Conservation (phyloP, 2,888 invertebrate species). For the Herminia tarsipennalis region DNA sequence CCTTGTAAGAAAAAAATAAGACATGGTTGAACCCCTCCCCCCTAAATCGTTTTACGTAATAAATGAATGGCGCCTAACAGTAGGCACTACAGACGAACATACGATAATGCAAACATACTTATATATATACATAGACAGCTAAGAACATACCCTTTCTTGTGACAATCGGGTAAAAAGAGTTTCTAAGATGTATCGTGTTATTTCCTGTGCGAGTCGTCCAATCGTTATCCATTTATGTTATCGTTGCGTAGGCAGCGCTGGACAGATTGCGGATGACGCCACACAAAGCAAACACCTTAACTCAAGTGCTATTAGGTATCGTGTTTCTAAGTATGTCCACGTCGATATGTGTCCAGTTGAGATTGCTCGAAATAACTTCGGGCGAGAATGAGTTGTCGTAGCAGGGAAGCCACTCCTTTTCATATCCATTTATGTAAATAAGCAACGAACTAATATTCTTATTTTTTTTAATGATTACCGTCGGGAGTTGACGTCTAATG, state of each 20-base stretch:
- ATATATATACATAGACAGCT: not conserved
- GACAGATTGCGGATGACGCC: constrained; percentile 19
- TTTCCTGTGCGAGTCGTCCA: not conserved
- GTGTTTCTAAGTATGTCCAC: constrained; percentile 13
- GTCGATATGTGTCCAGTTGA: constrained; percentile 6
- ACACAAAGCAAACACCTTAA: constrained; percentile 26
- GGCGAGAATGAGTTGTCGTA: too few species aligned
- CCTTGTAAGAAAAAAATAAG: too few species aligned
- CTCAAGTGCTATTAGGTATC: constrained; percentile 27
- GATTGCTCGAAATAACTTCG: constrained; percentile 5
- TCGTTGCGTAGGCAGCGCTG: constrained; percentile 15
- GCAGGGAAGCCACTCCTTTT: too few species aligned
- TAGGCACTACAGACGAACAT: too few species aligned
- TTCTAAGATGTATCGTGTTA: not conserved
- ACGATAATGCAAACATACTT: too few species aligned
- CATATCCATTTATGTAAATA: too few species aligned
- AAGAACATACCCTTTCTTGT: not conserved
- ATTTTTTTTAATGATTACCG: too few species aligned
- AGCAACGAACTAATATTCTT: too few species aligned
- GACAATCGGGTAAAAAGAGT: not conserved
- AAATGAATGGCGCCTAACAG: too few species aligned
- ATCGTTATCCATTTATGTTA: constrained; percentile 8
- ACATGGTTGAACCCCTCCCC: too few species aligned
- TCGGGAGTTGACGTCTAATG: too few species aligned
- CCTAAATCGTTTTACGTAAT: too few species aligned